Evolutionary conservation across 2,797 vertebrate species (phyloP), one percentile per base, ranked within the genome.

Genomic region (Botia almorhae): DNA sequence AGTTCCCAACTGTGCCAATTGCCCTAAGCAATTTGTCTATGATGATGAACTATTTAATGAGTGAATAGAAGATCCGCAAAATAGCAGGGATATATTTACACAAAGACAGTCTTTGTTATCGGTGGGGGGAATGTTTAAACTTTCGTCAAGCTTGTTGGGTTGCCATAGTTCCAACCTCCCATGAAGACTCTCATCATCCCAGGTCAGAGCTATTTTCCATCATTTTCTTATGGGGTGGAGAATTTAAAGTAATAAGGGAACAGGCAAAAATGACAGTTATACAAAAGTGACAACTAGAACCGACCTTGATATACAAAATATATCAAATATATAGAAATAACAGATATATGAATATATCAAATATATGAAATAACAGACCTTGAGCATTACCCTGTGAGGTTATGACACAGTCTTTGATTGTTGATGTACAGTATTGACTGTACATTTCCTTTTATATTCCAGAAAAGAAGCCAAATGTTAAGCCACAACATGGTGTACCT

Each of bases 11-110:
- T 69, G 69, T 63, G 71, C 46, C 69, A 82, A 82, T 76, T 75
- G 78, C 74, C 26, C 23, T 21, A 56, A 64, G 73, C 77, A 71
- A 76, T 76, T 82, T 73, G 26, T 79, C 60, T 75, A 69, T 60
- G 77, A 69, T 75, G 76, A 83, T 60, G 76, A 39, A 63, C 77
- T 16, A 48, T 69, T 70, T 78, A 78, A 80, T 65, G 74, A 78
- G 33, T 74, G 78, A 65, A 77, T 55, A 51, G 67, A n/a, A 69
- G 69, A 69, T 65, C 74, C n/a, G 61, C 73, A 76, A 74, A 78
- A 64, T 78, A 78, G 71, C 55, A 56, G 48, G 68, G 53, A 74
- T 70, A 70, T 81, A 77, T 83, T 81, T 81, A 81, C 58, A 75
- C 77, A 71, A 67, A 67, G 74, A 64, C 36, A 48, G 56, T 21